Evolutionary conservation across 1,140 invertebrate genomes (phyloP), one percentile per base, ranked within the genome.

Genomic region (Nasonia giraulti): DNA sequence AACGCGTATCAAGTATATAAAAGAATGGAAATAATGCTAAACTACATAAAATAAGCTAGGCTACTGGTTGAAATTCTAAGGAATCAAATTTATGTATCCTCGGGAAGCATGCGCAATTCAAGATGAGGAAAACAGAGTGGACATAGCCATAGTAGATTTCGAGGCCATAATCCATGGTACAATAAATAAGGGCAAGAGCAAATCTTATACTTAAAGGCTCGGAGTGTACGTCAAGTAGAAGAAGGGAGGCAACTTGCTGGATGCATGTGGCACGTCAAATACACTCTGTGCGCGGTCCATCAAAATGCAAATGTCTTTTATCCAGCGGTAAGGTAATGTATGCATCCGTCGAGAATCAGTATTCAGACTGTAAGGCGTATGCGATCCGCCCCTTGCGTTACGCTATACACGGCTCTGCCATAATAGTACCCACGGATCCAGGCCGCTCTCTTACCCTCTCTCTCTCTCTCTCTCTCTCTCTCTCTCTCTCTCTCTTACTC

Each of bases 271-370:
- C 55, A 62, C 55, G 55, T 62, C 55, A 62, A 62, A 62, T 62
- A 62, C 55, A 62, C 55, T 62, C 55, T 62, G 55, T 62, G 55
- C 55, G 55, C 55, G 55, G 55, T 62, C 55, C 55, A 62, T 62
- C 55, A 62, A 62, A 62, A 62, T 62, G 55, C 55, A 62, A 62
- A 62, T 62, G 55, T 62, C 55, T 62, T 62, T 62, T 62, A 62
- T 62, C 55, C 55, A 62, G 55, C 2, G 55, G 55, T 62, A 62
- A 62, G 20, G 55, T 62, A 62, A 62, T 62, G 55, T 62, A 62
- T 62, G 55, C 55, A 20, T 62, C 55, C 55, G 55, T n/a, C 55
- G 55, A 62, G 55, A 62, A 62, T 62, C 55, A 62, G 55, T 62
- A 62, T 62, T 62, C 55, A 62, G 55, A n/a, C 55, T 62, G 55